These are phyloP conservation scores for Uromys caudimaculatus DNA, from an alignment of 2,797 vertebrate species.

Conservation along the genomic window DNA sequence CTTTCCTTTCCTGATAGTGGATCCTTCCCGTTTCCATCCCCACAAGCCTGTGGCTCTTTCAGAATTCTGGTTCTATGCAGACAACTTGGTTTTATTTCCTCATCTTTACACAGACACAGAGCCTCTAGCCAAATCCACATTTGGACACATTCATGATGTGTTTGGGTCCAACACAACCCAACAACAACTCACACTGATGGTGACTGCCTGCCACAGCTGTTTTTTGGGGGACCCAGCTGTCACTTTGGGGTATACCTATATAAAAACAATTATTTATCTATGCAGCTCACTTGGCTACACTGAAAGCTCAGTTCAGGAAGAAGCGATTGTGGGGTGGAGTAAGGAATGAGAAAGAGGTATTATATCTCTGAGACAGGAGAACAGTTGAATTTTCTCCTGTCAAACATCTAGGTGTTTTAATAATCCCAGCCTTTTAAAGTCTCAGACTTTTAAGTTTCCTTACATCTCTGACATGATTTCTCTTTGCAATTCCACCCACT, in stretches of 20 bases:
- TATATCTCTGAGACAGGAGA: constrained; percentile 73
- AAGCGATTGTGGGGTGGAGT: constrained; percentile 12
- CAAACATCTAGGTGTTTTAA: constrained; percentile 80
- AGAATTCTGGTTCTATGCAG: neutral
- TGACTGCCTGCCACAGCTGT: fast-evolving
- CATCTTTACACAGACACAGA: fast-evolving
- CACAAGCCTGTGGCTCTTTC: fast-evolving
- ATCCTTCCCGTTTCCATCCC: neutral
- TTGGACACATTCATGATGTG: fast-evolving
- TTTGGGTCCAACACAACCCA: fast-evolving
- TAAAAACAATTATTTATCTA: fast-evolving
- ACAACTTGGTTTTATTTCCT: neutral
- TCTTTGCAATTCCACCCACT: constrained; percentile 81
- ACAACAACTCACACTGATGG: neutral
- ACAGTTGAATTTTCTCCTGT: constrained; percentile 83
- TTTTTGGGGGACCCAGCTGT: neutral
- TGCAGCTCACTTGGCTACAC: neutral
- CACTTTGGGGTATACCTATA: neutral
- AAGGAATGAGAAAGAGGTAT: constrained; percentile 62
- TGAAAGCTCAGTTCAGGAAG: neutral
- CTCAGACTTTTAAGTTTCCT: constrained; percentile 77
- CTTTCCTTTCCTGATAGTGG: neutral
- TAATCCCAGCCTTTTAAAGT: constrained; percentile 80
- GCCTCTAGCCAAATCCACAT: fast-evolving
- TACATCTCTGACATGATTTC: constrained; percentile 78